A percentile compares a stretch with the other conserved stretches of the same genome.
These are phyloP conservation scores for Erythrocercus mccallii DNA, from an alignment of 2,113 vertebrate species.

Conservation along the genomic window DNA sequence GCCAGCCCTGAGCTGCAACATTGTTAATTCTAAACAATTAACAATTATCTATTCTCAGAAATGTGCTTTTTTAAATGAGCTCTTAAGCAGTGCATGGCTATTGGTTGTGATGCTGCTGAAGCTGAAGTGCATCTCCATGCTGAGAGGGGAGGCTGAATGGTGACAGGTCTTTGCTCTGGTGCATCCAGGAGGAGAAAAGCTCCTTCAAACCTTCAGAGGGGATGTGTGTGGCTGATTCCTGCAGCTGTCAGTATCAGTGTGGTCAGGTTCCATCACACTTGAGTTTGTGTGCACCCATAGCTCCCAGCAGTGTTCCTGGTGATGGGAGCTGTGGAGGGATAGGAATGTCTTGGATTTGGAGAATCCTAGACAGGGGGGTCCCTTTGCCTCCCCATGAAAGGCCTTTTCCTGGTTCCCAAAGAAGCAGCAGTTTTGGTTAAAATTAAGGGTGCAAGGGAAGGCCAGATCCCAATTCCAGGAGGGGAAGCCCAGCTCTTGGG, in stretches of 20 bases:
- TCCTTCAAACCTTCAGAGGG: not conserved
- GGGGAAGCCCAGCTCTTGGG: not conserved
- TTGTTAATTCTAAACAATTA: not conserved
- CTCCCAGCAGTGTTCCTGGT: not conserved
- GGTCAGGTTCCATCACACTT: fast-evolving
- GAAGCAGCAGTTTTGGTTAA: fast-evolving
- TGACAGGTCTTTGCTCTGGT: fast-evolving
- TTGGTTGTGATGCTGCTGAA: not conserved
- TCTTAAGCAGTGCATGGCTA: fast-evolving
- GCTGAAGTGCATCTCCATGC: fast-evolving
- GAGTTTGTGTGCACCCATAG: fast-evolving
- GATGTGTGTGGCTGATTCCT: not conserved
- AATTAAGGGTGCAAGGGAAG: not conserved
- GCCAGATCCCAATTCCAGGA: not conserved
- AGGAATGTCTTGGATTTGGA: not conserved
- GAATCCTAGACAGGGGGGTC: fast-evolving
- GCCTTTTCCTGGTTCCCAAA: not conserved
- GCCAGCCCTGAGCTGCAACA: not conserved
- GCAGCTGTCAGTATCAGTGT: fast-evolving
- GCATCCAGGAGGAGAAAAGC: not conserved
- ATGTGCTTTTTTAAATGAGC: not conserved
- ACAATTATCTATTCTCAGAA: not conserved
- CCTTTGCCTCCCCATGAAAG: fast-evolving
- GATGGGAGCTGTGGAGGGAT: not conserved
- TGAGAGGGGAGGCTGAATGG: not conserved